Conservation (phyloP, 2,113 vertebrate genomes). For the Polyodon spathula region DNA sequence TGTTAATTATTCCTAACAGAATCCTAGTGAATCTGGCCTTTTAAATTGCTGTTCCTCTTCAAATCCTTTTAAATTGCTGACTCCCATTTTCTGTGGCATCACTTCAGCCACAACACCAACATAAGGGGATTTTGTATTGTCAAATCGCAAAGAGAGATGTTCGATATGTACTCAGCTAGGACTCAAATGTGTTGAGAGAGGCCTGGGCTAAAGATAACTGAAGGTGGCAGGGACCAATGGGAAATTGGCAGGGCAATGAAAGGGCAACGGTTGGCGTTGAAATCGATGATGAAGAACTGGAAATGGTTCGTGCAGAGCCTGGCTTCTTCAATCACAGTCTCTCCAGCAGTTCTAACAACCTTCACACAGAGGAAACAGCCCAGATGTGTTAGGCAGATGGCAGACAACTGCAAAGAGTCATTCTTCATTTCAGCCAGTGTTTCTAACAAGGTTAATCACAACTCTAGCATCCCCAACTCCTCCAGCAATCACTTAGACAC, state of each 20-base stretch:
- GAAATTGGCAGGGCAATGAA: neutral
- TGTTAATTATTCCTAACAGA: too few relatives aligned
- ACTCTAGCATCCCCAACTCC: too few relatives aligned
- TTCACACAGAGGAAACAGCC: neutral
- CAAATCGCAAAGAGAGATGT: too few relatives aligned
- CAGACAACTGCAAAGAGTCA: constrained; percentile 50
- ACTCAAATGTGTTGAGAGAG: neutral
- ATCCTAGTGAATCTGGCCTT: too few relatives aligned
- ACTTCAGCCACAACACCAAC: too few relatives aligned
- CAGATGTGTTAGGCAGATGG: constrained; percentile 12
- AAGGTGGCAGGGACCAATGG: neutral
- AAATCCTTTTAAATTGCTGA: too few relatives aligned
- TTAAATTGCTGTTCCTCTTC: too few relatives aligned
- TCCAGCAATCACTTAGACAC: constrained; percentile 21
- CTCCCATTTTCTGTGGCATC: too few relatives aligned
- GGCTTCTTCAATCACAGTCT: neutral
- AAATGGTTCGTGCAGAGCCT: neutral
- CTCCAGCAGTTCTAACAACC: neutral
- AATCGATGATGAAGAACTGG: neutral
- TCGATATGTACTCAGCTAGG: neutral
- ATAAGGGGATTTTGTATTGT: too few relatives aligned
- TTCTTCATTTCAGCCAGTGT: constrained; percentile 41
- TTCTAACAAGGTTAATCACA: constrained; percentile 42
- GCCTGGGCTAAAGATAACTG: neutral
- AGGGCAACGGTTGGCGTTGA: constrained; percentile 1